phyloP scores from a whole-genome alignment of 2,888 invertebrate species.

The Dolichopus griseipennis region DNA sequence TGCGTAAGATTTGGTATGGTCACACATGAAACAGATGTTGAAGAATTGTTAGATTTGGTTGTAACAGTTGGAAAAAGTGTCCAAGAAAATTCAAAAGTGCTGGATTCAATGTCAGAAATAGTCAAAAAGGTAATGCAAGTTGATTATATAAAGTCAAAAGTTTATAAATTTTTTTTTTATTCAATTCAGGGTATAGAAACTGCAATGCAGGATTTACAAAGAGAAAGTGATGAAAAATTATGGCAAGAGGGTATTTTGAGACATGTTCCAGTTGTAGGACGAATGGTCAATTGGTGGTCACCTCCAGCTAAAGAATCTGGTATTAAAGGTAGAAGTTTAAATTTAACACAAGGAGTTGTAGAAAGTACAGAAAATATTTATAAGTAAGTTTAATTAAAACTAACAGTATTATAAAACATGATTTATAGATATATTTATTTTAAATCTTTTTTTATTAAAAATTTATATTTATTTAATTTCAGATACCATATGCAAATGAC shows the following conservation, averaged over 20 bases:
- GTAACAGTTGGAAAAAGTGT: slow-evolving; percentile 81
- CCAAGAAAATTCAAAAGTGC: slow-evolving; percentile 83
- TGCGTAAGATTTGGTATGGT: slow-evolving; percentile 95
- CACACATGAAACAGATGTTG: slow-evolving; percentile 88
- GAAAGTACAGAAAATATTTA: slow-evolving; percentile 73
- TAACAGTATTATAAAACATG: neutral
- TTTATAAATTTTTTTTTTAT: slow-evolving; percentile 13
- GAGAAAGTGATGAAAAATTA: slow-evolving; percentile 79
- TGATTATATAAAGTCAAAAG: neutral
- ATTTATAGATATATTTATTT: neutral
- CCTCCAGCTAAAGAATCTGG: slow-evolving; percentile 71
- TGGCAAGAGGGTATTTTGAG: slow-evolving; percentile 92
- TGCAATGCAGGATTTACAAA: slow-evolving; percentile 82
- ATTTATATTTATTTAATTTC: slow-evolving; percentile 8
- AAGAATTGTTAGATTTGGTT: slow-evolving; percentile 79
- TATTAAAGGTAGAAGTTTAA: slow-evolving; percentile 73
- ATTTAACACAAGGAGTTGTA: slow-evolving; percentile 67
- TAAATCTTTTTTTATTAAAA: neutral
- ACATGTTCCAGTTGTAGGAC: slow-evolving; percentile 89
- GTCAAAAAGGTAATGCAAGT: slow-evolving; percentile 53
- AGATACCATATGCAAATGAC: slow-evolving; percentile 73
- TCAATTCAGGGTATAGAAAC: slow-evolving; percentile 69
- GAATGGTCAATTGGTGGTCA: slow-evolving; percentile 94
- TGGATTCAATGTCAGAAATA: slow-evolving; percentile 93
- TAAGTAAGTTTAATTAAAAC: slow-evolving; percentile 34